Percentiles rank a stretch among this genome's conserved stretches.
These are phyloP conservation scores for Porites lutea DNA, from an alignment of 64 coral and sea anemone species.

Conservation along the genomic window DNA sequence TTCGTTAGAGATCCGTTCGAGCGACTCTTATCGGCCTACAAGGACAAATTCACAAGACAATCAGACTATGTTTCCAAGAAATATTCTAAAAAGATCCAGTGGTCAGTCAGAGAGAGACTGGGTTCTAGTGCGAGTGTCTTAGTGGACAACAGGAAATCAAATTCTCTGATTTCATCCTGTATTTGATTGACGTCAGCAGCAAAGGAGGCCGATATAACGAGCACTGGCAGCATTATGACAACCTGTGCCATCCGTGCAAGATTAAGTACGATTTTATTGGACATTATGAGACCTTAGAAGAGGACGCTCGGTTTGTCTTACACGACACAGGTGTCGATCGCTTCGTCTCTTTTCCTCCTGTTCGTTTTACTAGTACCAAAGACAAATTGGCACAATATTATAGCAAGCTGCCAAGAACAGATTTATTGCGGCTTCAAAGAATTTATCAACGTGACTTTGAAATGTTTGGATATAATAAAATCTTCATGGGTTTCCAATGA, in stretches of 20 bases:
- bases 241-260: constrained; percentile 66
- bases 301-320: constrained; percentile 37
- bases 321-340: background rate
- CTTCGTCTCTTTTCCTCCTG: constrained; percentile 14
- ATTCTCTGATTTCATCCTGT: background rate
- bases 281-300: constrained; percentile 54
- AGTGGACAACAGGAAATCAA: background rate
- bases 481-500: background rate
- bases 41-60: constrained; percentile 27
- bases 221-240: constrained; percentile 65
- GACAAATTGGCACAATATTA: background rate
- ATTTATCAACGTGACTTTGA: constrained; percentile 30
- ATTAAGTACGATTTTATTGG: constrained; percentile 76
- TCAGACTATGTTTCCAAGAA: constrained; percentile 7
- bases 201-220: constrained; percentile 22
- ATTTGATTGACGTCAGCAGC: background rate
- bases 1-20: constrained; percentile 64
- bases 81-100: background rate
- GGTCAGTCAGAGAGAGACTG: background rate
- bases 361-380: background rate
- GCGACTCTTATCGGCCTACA: constrained; percentile 53
- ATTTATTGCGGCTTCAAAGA: background rate
- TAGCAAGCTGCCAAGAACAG: background rate
- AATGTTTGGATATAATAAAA: constrained; percentile 34
- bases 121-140: background rate